Conservation (phyloP, 2,113 vertebrate genomes). For the Osmerus eperlanus region DNA sequence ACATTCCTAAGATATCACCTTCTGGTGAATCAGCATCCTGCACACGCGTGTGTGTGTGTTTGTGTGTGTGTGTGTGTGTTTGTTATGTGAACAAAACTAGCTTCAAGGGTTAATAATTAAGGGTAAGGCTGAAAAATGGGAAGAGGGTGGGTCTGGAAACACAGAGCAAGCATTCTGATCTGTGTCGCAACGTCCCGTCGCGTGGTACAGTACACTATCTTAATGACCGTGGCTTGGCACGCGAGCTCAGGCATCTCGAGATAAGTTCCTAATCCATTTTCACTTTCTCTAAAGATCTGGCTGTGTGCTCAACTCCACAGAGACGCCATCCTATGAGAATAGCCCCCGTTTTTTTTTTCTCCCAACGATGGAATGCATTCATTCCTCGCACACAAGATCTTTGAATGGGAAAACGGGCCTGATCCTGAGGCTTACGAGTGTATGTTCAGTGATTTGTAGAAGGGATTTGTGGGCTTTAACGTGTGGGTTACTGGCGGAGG, state of each 20-base stretch:
- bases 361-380: slow-evolving; percentile 58
- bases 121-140: background rate
- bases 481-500: slow-evolving; percentile 54
- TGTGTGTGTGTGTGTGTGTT: background rate
- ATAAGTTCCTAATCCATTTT: slow-evolving; percentile 49
- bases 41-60: background rate
- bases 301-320: slow-evolving; percentile 33
- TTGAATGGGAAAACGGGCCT: slow-evolving; percentile 65
- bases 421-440: slow-evolving; percentile 66
- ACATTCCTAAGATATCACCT: slow-evolving; percentile 1
- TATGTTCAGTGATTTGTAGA: slow-evolving; percentile 72
- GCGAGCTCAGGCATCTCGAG: slow-evolving; percentile 41
- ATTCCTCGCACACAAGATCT: slow-evolving; percentile 49
- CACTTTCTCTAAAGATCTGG: slow-evolving; percentile 38
- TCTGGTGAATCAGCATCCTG: background rate
- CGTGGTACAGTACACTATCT: slow-evolving; percentile 40
- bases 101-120: slow-evolving; percentile 7
- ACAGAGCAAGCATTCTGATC: slow-evolving; percentile 51
- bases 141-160: slow-evolving; percentile 29
- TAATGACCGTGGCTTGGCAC: slow-evolving; percentile 56
- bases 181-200: slow-evolving; percentile 50
- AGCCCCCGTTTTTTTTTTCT: background rate
- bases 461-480: slow-evolving; percentile 67
- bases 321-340: slow-evolving; percentile 46
- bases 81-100: slow-evolving; percentile 25